Base-by-base conservation (phyloP, 2,888 invertebrate genomes). In the Diadegma fenestrale region DNA sequence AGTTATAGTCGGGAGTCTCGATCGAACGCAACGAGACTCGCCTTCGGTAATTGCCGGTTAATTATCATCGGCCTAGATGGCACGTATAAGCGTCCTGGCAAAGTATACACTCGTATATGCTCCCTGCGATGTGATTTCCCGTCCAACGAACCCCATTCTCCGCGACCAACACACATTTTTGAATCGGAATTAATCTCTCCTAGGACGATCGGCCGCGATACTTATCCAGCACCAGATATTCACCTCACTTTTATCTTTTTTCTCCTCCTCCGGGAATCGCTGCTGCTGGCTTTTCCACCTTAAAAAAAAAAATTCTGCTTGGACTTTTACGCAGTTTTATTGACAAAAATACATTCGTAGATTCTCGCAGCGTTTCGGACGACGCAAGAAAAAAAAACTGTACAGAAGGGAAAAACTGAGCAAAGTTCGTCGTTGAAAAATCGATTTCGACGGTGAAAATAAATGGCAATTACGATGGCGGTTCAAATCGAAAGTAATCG, bases 61-160 rank as follows among this genome's bases (percentile, higher is more conserved):
- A 89, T 89, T 88, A 88, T 88, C 80, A 84, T 86, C 84, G 80
- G 79, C 86, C 84, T 86, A 80, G 84, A 88, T 86, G 86, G 86
- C 77, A 79, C 85, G 82, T 83, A 88, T 81, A 79, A 87, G 82
- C 71, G 73, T 71, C 68, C 68, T 37, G 80, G 81, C 86, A 88
- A 85, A 82, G 81, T 75, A 82, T 79, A 82, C 81, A 64, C 63
- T 58, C 10, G 19, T 81, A 54, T 72, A 41, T 45, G 12, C 61
- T 58, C 33, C 19, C 0, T 33, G 68, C 84, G 79, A 84, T 85
- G 86, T 83, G 87, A 83, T 86, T 85, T 84, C 75, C 80, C 86
- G 87, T 87, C 63, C 87, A 88, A 88, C 88, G 88, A 89, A 86
- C 87, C 82, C 58, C 79, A 17, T 45, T 17, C 19, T 12, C 12